Base-by-base conservation (phyloP, 2,797 vertebrate species). In the Labeo calbasu region DNA sequence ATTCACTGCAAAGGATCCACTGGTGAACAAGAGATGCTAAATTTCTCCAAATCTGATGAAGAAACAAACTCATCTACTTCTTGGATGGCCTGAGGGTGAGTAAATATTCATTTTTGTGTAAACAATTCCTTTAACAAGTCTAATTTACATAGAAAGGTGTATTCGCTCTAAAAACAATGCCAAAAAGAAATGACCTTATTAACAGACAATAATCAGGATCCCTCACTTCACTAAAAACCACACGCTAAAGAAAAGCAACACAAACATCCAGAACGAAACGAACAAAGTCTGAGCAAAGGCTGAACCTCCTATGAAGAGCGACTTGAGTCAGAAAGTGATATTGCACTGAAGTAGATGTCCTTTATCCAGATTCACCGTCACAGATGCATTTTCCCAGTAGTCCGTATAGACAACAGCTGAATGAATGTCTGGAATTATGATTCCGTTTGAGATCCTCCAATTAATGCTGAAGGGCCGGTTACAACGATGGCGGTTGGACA, bases 291-390 rank as follows among this genome's bases (percentile, higher is more conserved):
- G 79, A 36, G 10, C 28, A 32, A 32, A 32, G 36, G 63, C 59
- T 40, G 80, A 68, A 72, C 51, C 76, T 69, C 78, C 82, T 77
- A 81, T 83, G 76, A 83, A 85, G 87, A 84, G 79, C 51, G 80
- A 83, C 70, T 81, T 14, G 77, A 77, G 77, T 79, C 82, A 46
- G 79, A 81, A 79, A 63, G 84, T 85, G 86, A 81, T 72, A 87
- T 87, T 87, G 92, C 90, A 82, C 90, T 91, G 89, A 92, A 77
- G 46, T 51, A 85, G 79, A 89, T 79, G 85, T 72, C 25, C 77
- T 79, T 78, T 84, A 72, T 76, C 80, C 78, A 66, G 86, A 75
- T 72, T 68, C 43, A 81, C 19, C 15, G 79, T 79, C 57, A 82
- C 81, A 76, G 76, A 69, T 61, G 55, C 14, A 66, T 59, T 43